phyloP scores from a whole-genome alignment of 2,888 invertebrate species.

The Drosophila nigritarsus region DNA sequence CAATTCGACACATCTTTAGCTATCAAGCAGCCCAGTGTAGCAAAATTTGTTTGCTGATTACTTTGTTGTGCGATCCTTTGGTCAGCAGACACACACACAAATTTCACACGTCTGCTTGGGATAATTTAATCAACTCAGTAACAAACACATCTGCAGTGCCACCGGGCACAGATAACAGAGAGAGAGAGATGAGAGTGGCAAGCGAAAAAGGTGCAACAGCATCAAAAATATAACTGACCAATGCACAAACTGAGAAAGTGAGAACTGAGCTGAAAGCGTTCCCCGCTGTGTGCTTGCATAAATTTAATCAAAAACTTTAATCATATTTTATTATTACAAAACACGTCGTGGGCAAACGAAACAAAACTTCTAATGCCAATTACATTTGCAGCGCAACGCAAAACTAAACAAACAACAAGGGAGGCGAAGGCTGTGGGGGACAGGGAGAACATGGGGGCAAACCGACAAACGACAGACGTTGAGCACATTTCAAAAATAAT shows the following conservation, averaged over 20 bases:
- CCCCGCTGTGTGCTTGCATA: conserved; percentile 69
- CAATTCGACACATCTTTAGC: background rate
- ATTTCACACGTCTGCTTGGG: conserved; percentile 68
- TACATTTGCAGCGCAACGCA: conserved; percentile 72
- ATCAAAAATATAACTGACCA: conserved; percentile 52
- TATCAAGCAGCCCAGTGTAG: background rate
- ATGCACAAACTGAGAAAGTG: conserved; percentile 25
- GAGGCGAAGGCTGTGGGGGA: conserved; percentile 2
- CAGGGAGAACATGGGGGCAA: background rate
- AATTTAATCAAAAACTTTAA: conserved; percentile 81
- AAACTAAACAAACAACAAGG: conserved; percentile 64
- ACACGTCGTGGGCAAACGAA: conserved; percentile 73
- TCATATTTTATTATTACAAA: conserved; percentile 81
- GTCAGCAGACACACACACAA: conserved; percentile 14
- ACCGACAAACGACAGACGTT: conserved; percentile 38
- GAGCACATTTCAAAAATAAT: conserved; percentile 78
- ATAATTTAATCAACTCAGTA: conserved; percentile 76
- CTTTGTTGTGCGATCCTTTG: conserved; percentile 34
- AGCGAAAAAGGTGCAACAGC: conserved; percentile 36
- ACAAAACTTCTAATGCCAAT: conserved; percentile 77
- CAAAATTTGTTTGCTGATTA: conserved; percentile 55
- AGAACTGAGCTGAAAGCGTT: conserved; percentile 18
- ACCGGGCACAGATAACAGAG: conserved; percentile 6
- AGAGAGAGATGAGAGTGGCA: background rate
- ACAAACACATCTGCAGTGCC: conserved; percentile 64